Conservation (phyloP, 2,113 vertebrate genomes). For the Ochotona curzoniae region DNA sequence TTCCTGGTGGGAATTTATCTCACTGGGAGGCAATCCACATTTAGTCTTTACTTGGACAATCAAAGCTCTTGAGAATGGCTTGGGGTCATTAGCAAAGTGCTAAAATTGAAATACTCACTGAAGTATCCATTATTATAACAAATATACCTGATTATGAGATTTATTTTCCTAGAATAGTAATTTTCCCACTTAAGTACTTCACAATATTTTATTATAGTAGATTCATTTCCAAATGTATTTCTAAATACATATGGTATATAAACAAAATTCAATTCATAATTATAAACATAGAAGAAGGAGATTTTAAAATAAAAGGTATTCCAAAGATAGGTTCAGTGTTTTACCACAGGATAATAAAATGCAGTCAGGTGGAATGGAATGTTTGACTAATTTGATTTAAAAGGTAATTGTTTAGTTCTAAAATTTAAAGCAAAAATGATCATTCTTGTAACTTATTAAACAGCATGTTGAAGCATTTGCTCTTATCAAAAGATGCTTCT, state of each 20-base stretch:
- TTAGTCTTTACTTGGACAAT: constrained; percentile 51
- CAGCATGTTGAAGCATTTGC: neutral
- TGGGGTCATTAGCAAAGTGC: constrained; percentile 59
- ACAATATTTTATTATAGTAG: constrained; percentile 53
- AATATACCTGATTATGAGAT: constrained; percentile 57
- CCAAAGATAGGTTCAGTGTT: neutral
- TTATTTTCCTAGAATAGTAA: constrained; percentile 67
- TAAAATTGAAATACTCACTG: constrained; percentile 61
- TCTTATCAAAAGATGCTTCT: neutral
- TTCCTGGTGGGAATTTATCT: constrained; percentile 42
- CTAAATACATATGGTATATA: constrained; percentile 28
- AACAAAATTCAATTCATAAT: constrained; percentile 52
- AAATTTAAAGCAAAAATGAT: neutral
- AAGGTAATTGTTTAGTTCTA: neutral
- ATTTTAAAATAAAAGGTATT: neutral
- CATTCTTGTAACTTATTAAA: too few relatives aligned
- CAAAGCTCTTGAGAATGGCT: constrained; percentile 60
- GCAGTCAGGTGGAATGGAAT: neutral
- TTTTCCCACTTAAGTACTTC: constrained; percentile 36
- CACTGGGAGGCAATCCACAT: constrained; percentile 51
- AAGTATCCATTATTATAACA: constrained; percentile 67
- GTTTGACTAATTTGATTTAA: constrained; percentile 13
- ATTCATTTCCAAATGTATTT: constrained; percentile 61
- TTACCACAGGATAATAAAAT: constrained; percentile 47
- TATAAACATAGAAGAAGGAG: neutral